Conservation (phyloP, 2,113 vertebrate species). For the Ramphastos sulfuratus region DNA sequence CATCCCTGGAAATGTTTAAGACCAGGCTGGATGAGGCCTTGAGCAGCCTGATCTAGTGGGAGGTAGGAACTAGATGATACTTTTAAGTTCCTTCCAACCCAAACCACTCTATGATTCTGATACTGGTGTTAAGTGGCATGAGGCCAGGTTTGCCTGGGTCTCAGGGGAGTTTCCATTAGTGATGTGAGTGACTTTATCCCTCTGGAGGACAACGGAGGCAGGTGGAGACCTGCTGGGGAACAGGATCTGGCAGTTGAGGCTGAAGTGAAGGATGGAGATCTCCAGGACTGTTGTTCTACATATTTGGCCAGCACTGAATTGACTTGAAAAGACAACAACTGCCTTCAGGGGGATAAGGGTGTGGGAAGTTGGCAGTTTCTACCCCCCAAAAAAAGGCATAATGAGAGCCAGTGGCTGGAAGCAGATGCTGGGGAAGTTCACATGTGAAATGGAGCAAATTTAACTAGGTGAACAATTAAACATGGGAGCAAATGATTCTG, state of each 20-base stretch:
- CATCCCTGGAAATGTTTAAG: too few relatives aligned
- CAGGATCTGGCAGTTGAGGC: not conserved
- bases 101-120: too few relatives aligned
- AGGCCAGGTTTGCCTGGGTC: not conserved
- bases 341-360: not conserved
- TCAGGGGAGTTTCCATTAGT: not conserved
- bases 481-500: not conserved
- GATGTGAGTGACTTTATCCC: not conserved
- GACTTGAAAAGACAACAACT: not conserved
- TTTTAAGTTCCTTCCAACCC: too few relatives aligned
- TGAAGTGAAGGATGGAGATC: not conserved
- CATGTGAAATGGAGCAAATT: not conserved
- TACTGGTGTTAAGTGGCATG: not conserved
- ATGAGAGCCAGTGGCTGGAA: not conserved
- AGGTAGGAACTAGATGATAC: too few relatives aligned
- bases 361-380: conserved; percentile 4
- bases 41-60: too few relatives aligned
- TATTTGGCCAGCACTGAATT: not conserved
- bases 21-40: too few relatives aligned
- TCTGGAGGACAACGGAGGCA: not conserved
- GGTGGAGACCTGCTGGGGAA: not conserved
- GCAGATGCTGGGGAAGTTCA: not conserved
- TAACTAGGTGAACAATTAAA: not conserved
- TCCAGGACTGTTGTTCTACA: not conserved
- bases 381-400: not conserved